A percentile compares a stretch with the other conserved stretches of the same genome.
Evolutionary conservation across 1,140 invertebrate genomes (phyloP).

Genomic region (Triops longicaudatus): DNA sequence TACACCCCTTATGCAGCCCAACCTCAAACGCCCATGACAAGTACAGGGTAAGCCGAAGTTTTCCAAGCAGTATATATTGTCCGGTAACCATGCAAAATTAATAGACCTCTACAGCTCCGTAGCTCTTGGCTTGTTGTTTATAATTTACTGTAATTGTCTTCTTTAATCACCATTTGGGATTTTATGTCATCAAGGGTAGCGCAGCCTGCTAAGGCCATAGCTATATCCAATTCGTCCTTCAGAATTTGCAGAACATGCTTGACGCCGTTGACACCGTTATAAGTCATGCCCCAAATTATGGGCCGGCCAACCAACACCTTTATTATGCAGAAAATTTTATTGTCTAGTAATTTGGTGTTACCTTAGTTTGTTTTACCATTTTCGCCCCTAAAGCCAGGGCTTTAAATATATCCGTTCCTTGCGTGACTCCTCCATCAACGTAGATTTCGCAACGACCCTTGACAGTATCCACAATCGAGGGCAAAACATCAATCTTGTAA

Average conservation of each 20-base stretch:
- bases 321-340: background rate
- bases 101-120: no score
- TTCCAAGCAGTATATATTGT: no score
- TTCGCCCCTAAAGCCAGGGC: constrained; percentile 45
- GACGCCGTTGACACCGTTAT: constrained; percentile 24
- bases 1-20: constrained; percentile 42
- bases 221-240: constrained; percentile 29
- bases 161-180: background rate
- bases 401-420: constrained; percentile 46
- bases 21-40: constrained; percentile 40
- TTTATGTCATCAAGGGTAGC: background rate
- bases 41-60: background rate
- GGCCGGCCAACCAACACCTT: constrained; percentile 29
- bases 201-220: constrained; percentile 28
- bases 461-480: constrained; percentile 42
- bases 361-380: constrained; percentile 27
- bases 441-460: constrained; percentile 40
- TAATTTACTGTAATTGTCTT: background rate
- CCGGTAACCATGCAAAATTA: no score
- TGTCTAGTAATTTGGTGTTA: background rate
- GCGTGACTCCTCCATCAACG: constrained; percentile 46
- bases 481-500: constrained; percentile 42
- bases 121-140: background rate
- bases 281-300: constrained; percentile 27
- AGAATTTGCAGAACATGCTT: constrained; percentile 24